Base-by-base conservation (phyloP, 2,113 vertebrate genomes). In the Apodemus sylvaticus region DNA sequence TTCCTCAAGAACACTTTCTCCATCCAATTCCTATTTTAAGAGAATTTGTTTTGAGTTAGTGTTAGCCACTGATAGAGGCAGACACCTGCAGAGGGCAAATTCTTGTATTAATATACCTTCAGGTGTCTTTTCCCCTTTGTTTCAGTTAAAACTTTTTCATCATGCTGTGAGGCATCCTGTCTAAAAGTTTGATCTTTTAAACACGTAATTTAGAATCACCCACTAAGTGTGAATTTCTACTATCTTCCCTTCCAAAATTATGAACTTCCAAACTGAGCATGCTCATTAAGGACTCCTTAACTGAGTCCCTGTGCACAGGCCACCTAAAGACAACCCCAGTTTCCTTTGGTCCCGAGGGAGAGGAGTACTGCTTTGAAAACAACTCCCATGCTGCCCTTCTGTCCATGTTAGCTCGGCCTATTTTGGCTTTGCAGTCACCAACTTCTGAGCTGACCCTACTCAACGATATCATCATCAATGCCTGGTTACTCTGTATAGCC, bases 1-100 rank as follows among this genome's bases (percentile, higher is more conserved):
- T 91, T 90, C 62, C 45, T 85, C 68, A 39, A 87, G n/a, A 94
- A 62, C 13, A 51, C 3, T 89, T 92, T 66, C 83, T 62, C 78
- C 36, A 82, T 26, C 34, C 60, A 92, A 74, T 89, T 88, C 71
- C 82, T 88, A 88, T 82, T 93, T 90, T 93, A 96, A 64, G 42
- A 48, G 85, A 78, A 95, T 24, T 90, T 36, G 42, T 42, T 91
- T 58, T 34, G 51, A 96, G 73, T 39, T 13, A 1, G 26, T 88
- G 14, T 58, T 58, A 89, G 53, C 70, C 51, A 73, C 48, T 74
- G 36, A 58, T 6, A 19, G n/a, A 74, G 26, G 68, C 51, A 73
- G n/a, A 3, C 51, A 58, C n/a, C 51, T 74, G n/a, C n/a, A 60
- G 36, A n/a, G 53, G 53, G 2, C 24, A 74, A 39, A 42, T 36